Conservation (phyloP, 35 echinoderm and acorn worm species). For the Eucidaris tribuloides region DNA sequence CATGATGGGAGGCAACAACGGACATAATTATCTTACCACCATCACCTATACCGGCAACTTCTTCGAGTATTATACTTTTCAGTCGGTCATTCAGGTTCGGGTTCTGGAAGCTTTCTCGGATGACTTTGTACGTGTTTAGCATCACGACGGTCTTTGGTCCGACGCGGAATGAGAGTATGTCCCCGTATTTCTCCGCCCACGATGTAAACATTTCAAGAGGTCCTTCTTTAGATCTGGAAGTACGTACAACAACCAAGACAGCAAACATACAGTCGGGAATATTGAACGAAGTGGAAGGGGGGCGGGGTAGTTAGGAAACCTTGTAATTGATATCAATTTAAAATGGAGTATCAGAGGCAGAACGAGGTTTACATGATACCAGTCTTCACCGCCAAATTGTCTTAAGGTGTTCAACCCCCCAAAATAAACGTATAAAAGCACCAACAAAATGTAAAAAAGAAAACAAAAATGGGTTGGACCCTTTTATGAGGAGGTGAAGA, state of each 20-base stretch:
- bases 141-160: background rate
- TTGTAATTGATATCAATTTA: no score
- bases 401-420: no score
- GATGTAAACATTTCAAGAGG: background rate
- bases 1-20: no score
- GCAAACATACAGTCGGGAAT: background rate
- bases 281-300: background rate
- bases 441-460: no score
- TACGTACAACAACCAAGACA: background rate
- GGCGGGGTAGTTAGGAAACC: background rate
- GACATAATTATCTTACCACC: background rate
- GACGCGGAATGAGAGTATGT: background rate
- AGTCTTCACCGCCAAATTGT: no score
- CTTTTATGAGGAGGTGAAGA: no score
- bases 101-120: background rate
- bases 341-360: no score
- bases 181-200: background rate
- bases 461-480: no score
- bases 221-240: background rate
- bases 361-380: background rate
- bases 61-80: background rate
- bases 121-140: background rate
- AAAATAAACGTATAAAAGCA: no score
- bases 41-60: background rate
- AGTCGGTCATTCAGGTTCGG: background rate